Evolutionary conservation across 2,797 vertebrate genomes (phyloP), one percentile per base, ranked within the genome.

Genomic region (Pipistrellus nathusii): DNA sequence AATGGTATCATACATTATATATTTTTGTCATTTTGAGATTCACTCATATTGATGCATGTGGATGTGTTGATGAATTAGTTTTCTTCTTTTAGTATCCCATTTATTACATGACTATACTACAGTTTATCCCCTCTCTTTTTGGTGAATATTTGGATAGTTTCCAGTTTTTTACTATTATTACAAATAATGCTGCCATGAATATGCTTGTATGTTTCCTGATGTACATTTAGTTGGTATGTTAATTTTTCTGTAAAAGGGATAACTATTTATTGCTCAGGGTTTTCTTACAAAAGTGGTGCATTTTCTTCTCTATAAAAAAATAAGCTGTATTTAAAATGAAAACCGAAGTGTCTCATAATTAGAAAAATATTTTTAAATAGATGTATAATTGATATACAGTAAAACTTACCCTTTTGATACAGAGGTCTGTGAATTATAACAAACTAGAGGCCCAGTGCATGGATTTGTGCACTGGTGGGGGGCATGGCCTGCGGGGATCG

Each of bases 251-350:
- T 90, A 72, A 84, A 95, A 76, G 18, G 72, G 30, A 57, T 90
- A 18, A 11, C 27, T 94, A 71, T 89, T 91, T 62, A 53, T 48
- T 83, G 51, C 21, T 82, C 30, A 44, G 51, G 2, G 30, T 59
- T 86, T 87, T 83, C 35, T 55, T 87, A 59, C 21, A 44, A 51
- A 91, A 94, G 53, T 88, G 7, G 3, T 82, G 5, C 27, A 46
- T 92, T 90, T 94, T 23, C 15, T 72, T 88, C 12, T 90, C 48
- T 81, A 6, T 82, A 44, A 84, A 91, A 91, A 89, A 88, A 94
- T 62, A 75, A 84, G 85, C 44, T 14, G 2, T 73, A 66, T 64
- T 94, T 88, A 89, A 88, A 85, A 91, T 95, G 75, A 93, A 18
- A 75, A 62, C 88, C 3, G 41, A 80, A 46, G 8, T 84, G 53